These are phyloP conservation scores for Liasis olivaceus DNA, from an alignment of 2,797 vertebrate genomes.

Conservation along the genomic window DNA sequence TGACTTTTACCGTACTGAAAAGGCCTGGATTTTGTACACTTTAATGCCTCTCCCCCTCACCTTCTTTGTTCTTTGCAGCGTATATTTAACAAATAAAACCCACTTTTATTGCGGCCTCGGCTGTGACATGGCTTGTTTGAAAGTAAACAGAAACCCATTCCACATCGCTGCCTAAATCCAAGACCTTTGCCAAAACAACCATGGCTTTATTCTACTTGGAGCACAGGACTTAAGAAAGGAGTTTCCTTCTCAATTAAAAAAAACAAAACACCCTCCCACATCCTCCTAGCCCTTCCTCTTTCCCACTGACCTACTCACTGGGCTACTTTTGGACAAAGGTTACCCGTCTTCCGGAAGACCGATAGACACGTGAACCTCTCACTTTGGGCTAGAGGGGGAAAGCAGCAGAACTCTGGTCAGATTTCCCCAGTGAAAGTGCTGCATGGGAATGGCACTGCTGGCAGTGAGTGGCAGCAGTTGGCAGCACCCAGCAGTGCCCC, in stretches of 20 bases:
- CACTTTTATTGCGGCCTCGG: neutral
- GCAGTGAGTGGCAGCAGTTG: neutral
- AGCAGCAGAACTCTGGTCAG: neutral
- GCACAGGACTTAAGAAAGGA: neutral
- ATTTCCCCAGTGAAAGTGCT: neutral
- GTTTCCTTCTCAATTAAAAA: neutral
- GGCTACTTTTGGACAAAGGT: neutral
- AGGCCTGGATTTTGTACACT: slow-evolving; percentile 1
- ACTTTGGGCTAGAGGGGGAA: neutral
- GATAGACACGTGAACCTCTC: neutral
- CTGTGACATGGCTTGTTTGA: neutral
- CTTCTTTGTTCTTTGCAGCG: neutral
- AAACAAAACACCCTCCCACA: neutral
- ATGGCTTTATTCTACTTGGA: neutral
- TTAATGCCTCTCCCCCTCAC: neutral
- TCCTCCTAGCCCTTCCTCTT: too few relatives aligned
- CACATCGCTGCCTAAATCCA: neutral
- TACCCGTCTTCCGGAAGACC: neutral
- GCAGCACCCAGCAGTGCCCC: neutral
- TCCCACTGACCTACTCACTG: too few relatives aligned
- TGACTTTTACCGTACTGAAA: neutral
- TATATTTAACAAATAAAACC: neutral
- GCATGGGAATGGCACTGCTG: neutral
- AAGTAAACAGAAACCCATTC: slow-evolving; percentile 2
- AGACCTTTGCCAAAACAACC: neutral